Evolutionary conservation across 1,140 invertebrate genomes (phyloP).

Genomic region (Scaptomyza hsui): DNA sequence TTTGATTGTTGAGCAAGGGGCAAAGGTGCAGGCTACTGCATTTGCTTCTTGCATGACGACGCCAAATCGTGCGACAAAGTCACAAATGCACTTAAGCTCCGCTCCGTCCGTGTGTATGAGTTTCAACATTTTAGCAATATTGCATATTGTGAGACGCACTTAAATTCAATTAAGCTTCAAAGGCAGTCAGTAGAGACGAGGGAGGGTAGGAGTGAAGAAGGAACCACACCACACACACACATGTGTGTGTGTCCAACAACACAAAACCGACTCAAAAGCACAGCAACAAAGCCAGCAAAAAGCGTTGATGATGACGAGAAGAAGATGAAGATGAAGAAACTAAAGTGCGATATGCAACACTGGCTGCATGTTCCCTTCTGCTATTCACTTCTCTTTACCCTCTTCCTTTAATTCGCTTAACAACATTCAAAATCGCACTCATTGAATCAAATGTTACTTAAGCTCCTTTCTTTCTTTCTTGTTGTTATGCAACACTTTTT

Average conservation of each 20-base stretch:
- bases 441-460: constrained; percentile 52
- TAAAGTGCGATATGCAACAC: background rate
- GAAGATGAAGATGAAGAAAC: constrained; percentile 23
- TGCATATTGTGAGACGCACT: constrained; percentile 79
- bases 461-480: background rate
- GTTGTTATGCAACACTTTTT: background rate
- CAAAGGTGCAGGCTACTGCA: constrained; percentile 14
- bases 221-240: constrained; percentile 21
- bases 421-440: constrained; percentile 29
- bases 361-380: constrained; percentile 2
- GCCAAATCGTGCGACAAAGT: constrained; percentile 68
- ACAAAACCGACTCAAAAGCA: background rate
- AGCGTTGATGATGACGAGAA: constrained; percentile 17
- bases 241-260: constrained; percentile 40
- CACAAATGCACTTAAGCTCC: constrained; percentile 68
- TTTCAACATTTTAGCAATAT: constrained; percentile 68
- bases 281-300: too few relatives aligned
- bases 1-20: constrained; percentile 30
- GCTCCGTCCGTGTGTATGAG: background rate
- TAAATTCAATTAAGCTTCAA: constrained; percentile 82
- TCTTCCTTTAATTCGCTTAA: constrained; percentile 43
- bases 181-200: constrained; percentile 48
- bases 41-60: constrained; percentile 32
- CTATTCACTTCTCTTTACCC: constrained; percentile 40
- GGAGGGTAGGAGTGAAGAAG: too few relatives aligned